phyloP scores from a whole-genome alignment of 2,797 vertebrate genomes.

The Sphenodon punctatus region DNA sequence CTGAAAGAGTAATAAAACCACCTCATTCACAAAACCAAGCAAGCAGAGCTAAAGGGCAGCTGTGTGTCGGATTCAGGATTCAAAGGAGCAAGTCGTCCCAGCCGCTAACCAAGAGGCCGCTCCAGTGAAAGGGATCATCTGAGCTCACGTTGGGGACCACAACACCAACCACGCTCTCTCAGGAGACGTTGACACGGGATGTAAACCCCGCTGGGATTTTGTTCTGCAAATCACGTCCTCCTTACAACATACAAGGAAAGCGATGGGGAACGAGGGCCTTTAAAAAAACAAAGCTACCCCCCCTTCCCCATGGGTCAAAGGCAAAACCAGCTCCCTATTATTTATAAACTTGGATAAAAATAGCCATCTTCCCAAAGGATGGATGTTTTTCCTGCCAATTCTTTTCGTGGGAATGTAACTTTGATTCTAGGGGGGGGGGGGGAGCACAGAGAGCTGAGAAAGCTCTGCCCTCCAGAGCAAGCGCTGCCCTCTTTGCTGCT shows the following conservation, averaged over 20 bases:
- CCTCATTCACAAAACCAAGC: slow-evolving; percentile 5
- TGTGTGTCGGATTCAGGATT: too few species aligned
- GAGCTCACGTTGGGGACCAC: too few species aligned
- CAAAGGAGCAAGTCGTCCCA: too few species aligned
- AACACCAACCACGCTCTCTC: too few species aligned
- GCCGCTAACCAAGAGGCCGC: too few species aligned
- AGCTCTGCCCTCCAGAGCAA: not conserved
- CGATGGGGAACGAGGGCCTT: slow-evolving; percentile 2
- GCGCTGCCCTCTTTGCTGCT: slow-evolving; percentile 25
- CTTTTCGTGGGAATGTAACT: slow-evolving; percentile 68
- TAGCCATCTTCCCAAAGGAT: slow-evolving; percentile 70
- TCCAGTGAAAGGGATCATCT: too few species aligned
- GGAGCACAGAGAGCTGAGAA: not conserved
- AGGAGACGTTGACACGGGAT: too few species aligned
- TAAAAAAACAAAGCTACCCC: slow-evolving; percentile 47
- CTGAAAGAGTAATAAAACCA: slow-evolving; percentile 70
- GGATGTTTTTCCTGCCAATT: slow-evolving; percentile 62
- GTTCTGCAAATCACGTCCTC: too few species aligned
- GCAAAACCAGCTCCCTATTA: slow-evolving; percentile 71
- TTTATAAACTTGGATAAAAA: slow-evolving; percentile 76
- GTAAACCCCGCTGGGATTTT: too few species aligned
- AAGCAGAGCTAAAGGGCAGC: not conserved
- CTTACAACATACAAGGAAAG: not conserved
- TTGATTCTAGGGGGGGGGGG: slow-evolving; percentile 32
- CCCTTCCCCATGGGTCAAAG: slow-evolving; percentile 66